Evolutionary conservation across 2,113 vertebrate species (phyloP).

Genomic region (Penelope pileata): DNA sequence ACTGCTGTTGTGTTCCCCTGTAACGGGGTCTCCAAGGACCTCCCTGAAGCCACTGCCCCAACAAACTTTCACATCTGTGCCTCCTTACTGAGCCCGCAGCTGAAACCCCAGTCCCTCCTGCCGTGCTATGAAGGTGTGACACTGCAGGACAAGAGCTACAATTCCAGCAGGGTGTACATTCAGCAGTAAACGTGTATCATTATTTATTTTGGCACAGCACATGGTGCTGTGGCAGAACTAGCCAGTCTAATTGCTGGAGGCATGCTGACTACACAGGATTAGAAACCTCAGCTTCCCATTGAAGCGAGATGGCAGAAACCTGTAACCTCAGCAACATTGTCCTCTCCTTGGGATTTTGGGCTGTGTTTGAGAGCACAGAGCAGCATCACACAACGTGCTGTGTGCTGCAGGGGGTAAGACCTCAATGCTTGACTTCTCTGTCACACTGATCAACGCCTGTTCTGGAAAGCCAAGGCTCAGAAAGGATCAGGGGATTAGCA

Average conservation of each 20-base stretch:
- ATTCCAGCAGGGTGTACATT: neutral
- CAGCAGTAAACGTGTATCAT: neutral
- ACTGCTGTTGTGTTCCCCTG: neutral
- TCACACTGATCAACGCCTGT: neutral
- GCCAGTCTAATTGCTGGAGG: neutral
- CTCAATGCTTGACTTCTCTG: neutral
- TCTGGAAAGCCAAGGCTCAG: neutral
- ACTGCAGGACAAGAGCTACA: neutral
- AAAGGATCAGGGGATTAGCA: neutral
- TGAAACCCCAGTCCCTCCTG: neutral
- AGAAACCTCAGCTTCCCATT: neutral
- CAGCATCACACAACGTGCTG: fast-evolving
- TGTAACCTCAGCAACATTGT: neutral
- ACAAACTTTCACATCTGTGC: neutral
- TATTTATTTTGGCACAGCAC: neutral
- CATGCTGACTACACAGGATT: neutral
- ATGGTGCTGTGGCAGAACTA: neutral
- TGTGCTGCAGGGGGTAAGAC: neutral
- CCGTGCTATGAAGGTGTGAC: neutral
- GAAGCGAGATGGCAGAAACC: neutral
- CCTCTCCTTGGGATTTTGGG: neutral
- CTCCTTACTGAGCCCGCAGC: fast-evolving
- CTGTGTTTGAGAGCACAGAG: neutral
- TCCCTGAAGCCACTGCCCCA: neutral
- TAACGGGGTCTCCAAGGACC: too few relatives aligned